Evolutionary conservation across 2,113 vertebrate species (phyloP), one percentile per base, ranked within the genome.

Genomic region (Cavia porcellus): DNA sequence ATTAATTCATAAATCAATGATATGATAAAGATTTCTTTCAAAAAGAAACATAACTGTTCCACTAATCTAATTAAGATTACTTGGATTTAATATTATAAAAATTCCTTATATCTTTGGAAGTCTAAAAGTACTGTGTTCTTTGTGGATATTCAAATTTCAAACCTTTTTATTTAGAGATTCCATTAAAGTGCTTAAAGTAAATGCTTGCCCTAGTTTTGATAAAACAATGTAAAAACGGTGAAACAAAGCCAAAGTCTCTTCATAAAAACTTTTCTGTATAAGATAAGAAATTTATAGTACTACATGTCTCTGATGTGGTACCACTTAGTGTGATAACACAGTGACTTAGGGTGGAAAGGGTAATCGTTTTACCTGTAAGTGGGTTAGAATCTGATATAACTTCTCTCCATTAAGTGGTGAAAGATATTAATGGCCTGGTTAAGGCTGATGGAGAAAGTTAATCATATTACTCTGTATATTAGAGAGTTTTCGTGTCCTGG

Each of bases 111-210:
- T 79, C 32, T 79, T 79, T 79, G 22, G 28, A 79, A 15, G 47
- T 79, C 45, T 32, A 50, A 1, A 82, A 59, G 80, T 82, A 83
- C n/a, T 11, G 14, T 90, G 15, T 89, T 59, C 74, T 95, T 85
- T 72, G 12, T 95, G 57, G 22, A 38, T 79, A 80, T 57, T 96
- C 92, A 50, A 38, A 87, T 79, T 95, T 96, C 68, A 90, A 79
- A 59, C 2, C 14, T 62, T 57, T 57, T 57, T 82, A 45, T 88
- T 90, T 35, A 81, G 66, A 72, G 61, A 79, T 74, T 74, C 47
- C 64, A 0, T 24, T 94, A 57, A 92, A 62, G 42, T 4, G 2
- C 75, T 95, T 94, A 89, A 79, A 50, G 35, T 85, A 68, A 94
- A 83, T 86, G 1, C 4, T 32, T 95, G 10, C 13, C 24, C 45